A percentile compares a stretch with the other conserved stretches of the same genome.
Evolutionary conservation across 2,888 invertebrate genomes (phyloP).

Genomic region (Eupsilia transversa): DNA sequence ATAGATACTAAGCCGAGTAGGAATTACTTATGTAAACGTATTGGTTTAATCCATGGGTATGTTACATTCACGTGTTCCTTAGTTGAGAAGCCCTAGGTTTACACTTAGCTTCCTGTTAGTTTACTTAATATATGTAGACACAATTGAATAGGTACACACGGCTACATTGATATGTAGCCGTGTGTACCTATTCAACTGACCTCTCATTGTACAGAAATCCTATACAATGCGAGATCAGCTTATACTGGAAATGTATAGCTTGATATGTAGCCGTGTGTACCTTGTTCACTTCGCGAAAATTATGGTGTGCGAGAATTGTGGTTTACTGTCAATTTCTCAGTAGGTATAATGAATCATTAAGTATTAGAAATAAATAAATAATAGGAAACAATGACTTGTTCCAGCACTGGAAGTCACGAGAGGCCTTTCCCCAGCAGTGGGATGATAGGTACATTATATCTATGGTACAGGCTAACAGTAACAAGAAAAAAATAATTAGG

Average conservation of each 20-base stretch:
- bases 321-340: not conserved
- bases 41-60: slow-evolving; percentile 24
- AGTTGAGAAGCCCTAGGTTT: slow-evolving; percentile 51
- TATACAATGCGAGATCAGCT: too few species aligned
- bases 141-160: slow-evolving; percentile 5
- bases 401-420: not conserved
- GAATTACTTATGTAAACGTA: slow-evolving; percentile 24
- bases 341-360: slow-evolving; percentile 23
- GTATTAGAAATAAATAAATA: slow-evolving; percentile 6
- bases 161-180: too few species aligned
- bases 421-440: too few species aligned
- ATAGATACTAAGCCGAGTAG: slow-evolving; percentile 15
- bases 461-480: not conserved
- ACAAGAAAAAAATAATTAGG: slow-evolving; percentile 6
- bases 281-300: slow-evolving; percentile 13
- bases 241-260: too few species aligned
- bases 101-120: slow-evolving; percentile 33
- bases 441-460: too few species aligned
- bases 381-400: not conserved
- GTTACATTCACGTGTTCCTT: slow-evolving; percentile 9
- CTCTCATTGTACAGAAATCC: too few species aligned
- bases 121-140: not conserved
- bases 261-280: too few species aligned
- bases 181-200: too few species aligned
- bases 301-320: slow-evolving; percentile 4